Percentiles rank a stretch among this genome's conserved stretches.
Conservation (phyloP, 2,113 vertebrate genomes). For the Ceuthmochares aereus region DNA sequence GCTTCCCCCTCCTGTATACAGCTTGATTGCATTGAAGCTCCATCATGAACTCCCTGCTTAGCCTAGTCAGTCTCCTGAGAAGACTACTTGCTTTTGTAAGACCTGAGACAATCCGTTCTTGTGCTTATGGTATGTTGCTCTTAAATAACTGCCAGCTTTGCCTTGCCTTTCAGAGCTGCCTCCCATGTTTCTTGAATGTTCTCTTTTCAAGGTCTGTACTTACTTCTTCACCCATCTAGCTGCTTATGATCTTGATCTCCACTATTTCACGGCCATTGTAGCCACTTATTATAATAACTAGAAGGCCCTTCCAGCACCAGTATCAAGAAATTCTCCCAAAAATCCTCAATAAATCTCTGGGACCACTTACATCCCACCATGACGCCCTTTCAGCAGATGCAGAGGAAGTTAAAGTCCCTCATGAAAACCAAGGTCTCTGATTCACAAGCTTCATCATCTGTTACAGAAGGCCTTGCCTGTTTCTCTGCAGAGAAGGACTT, state of each 20-base stretch:
- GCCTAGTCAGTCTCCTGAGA: background rate
- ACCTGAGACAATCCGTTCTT: background rate
- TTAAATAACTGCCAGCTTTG: background rate
- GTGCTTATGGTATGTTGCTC: background rate
- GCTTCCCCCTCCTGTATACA: background rate
- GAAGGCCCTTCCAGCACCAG: background rate
- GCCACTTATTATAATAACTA: background rate
- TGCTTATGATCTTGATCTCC: background rate
- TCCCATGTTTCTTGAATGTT: background rate
- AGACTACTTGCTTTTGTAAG: background rate
- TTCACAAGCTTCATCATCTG: too few species aligned
- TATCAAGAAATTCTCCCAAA: background rate
- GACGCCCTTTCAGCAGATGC: background rate
- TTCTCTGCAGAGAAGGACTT: too few species aligned
- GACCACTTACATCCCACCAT: background rate
- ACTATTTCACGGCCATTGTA: background rate
- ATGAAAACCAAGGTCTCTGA: too few species aligned
- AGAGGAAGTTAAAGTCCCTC: accelerated
- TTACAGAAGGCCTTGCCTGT: too few species aligned
- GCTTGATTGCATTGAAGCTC: background rate
- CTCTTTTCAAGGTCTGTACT: background rate
- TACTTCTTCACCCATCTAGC: background rate
- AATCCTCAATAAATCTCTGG: background rate
- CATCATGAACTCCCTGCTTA: background rate
- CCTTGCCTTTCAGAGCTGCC: background rate